phyloP scores from a whole-genome alignment of 1,140 invertebrate genomes.

The Zaprionus taronus region DNA sequence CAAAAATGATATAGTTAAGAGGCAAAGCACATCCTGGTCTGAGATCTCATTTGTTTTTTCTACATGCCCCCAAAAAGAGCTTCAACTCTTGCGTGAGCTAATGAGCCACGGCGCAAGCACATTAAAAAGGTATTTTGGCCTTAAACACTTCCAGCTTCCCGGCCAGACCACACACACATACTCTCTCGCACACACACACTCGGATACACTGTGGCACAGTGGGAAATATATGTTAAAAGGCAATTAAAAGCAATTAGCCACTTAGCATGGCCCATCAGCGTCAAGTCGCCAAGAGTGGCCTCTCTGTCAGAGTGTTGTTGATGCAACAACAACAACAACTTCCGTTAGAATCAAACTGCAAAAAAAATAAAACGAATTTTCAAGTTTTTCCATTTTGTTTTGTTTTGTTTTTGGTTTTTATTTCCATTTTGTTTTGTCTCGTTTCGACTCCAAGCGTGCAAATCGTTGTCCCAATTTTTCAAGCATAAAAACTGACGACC shows the following conservation, averaged over 20 bases:
- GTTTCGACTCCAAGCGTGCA: constrained; percentile 62
- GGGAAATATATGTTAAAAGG: constrained; percentile 57
- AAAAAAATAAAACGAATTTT: constrained; percentile 54
- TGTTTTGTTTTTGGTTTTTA: constrained; percentile 34
- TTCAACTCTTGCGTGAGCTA: constrained; percentile 29
- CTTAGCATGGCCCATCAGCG: constrained; percentile 76
- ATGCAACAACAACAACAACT: constrained; percentile 48
- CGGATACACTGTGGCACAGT: not conserved
- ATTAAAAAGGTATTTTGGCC: constrained; percentile 64
- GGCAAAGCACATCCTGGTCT: not conserved
- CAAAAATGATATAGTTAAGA: not conserved
- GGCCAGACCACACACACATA: constrained; percentile 1
- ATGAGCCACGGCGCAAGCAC: constrained; percentile 47
- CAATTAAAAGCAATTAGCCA: constrained; percentile 80
- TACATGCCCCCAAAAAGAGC: constrained; percentile 22
- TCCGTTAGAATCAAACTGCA: constrained; percentile 73
- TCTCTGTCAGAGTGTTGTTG: constrained; percentile 30
- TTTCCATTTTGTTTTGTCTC: constrained; percentile 32
- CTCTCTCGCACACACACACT: not conserved
- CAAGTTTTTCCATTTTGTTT: constrained; percentile 28
- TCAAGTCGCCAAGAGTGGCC: constrained; percentile 38
- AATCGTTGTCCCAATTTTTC: constrained; percentile 81
- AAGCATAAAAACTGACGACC: constrained; percentile 73
- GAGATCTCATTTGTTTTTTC: constrained; percentile 21
- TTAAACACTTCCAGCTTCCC: constrained; percentile 51